Conservation (phyloP, 2,888 invertebrate genomes). For the Nephrotoma flavescens region DNA sequence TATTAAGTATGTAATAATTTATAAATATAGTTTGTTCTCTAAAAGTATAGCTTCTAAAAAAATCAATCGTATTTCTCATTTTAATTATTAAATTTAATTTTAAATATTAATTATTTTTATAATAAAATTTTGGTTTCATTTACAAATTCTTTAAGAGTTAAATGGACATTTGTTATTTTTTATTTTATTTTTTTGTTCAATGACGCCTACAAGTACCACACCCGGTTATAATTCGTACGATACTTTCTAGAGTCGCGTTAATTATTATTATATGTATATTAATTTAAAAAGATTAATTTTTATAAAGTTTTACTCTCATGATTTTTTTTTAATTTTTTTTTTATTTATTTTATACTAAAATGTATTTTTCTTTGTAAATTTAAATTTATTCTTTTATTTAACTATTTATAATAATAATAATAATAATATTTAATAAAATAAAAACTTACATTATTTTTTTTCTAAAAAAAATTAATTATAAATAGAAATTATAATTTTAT, state of each 20-base stretch:
- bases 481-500: background rate
- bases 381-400: background rate
- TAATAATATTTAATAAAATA: background rate
- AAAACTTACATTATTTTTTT: background rate
- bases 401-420: background rate
- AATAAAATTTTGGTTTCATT: background rate
- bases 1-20: background rate
- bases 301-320: background rate
- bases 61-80: background rate
- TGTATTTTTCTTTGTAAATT: background rate
- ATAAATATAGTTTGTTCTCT: background rate
- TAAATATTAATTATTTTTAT: background rate
- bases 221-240: background rate
- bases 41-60: background rate
- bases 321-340: background rate
- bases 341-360: background rate
- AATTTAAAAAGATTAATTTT: background rate
- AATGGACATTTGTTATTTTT: background rate
- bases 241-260: background rate
- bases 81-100: background rate
- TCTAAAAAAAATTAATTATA: background rate
- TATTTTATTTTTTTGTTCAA: background rate
- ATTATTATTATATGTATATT: background rate
- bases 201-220: background rate
- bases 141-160: background rate